Evolutionary conservation across 1,140 invertebrate genomes (phyloP).

Genomic region (Nasonia vitripennis): DNA sequence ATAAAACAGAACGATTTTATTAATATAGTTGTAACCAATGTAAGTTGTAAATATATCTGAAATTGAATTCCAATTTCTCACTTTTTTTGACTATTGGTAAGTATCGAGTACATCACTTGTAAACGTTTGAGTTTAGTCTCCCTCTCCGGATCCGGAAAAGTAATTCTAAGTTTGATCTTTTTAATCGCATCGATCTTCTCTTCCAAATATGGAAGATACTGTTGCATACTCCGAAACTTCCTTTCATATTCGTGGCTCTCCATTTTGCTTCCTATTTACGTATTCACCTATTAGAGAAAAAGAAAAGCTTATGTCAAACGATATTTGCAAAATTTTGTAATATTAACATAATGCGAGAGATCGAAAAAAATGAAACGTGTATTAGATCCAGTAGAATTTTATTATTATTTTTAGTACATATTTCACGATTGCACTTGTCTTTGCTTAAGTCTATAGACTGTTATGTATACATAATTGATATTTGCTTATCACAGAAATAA

Average conservation of each 20-base stretch:
- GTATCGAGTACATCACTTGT: slow-evolving; percentile 77
- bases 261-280: slow-evolving; percentile 55
- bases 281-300: background rate
- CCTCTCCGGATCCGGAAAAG: slow-evolving; percentile 24
- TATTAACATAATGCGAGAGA: too few species aligned
- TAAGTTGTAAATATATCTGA: background rate
- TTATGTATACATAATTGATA: too few species aligned
- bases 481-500: too few species aligned
- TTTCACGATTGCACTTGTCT: too few species aligned
- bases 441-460: too few species aligned
- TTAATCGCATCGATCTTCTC: slow-evolving; percentile 79
- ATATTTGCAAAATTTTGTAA: too few species aligned
- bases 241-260: slow-evolving; percentile 50
- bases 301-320: too few species aligned
- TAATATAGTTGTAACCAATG: background rate
- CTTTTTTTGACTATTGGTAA: slow-evolving; percentile 78
- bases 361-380: too few species aligned
- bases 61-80: slow-evolving; percentile 60
- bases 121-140: slow-evolving; percentile 76
- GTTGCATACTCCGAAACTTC: slow-evolving; percentile 79
- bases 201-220: slow-evolving; percentile 81
- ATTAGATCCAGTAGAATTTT: too few species aligned
- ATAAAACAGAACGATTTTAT: background rate
- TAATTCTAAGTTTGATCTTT: slow-evolving; percentile 74
- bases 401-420: too few species aligned